Base-by-base conservation (phyloP, 2,113 vertebrate species). In the Phrynosoma platyrhinos region DNA sequence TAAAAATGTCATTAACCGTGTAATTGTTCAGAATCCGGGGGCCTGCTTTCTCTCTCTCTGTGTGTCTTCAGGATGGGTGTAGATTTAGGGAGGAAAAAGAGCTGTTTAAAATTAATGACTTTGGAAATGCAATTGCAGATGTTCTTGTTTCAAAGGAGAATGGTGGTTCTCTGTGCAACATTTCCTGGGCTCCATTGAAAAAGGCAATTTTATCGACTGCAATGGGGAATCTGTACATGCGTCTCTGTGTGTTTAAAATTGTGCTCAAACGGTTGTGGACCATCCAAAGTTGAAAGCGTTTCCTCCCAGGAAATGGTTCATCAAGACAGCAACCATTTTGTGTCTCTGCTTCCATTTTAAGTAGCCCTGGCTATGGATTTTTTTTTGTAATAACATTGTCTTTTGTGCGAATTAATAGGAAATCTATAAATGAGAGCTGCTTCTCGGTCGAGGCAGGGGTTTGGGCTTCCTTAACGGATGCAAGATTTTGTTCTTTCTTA, bases 291-390 rank as follows among this genome's bases (percentile, higher is more conserved):
- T 27, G 0, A 0, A 76, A 74, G 82, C 8, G 13, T 74, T 72
- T 66, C 21, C 72, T 1, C 58, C 58, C 58, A 85, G 88, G 25
- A 62, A 53, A 88, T 62, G 74, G 30, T 14, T n/a, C 42, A 83
- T 74, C 82, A 77, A 83, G 68, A 90, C 86, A 68, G 53, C 72
- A 75, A 90, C 90, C 71, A 72, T 69, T 88, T 88, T 82, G 40
- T 20, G 0, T 0, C 30, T 18, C 88, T 72, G 75, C 53, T 9
- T 66, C 55, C n/a, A 0, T 83, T 69, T 91, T 53, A 83, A 79
- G 30, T 23, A 87, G 69, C 71, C 0, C 0, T 87, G 64, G 20
- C 86, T 20, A 9, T 0, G 6, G 88, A 7, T n/a, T 90, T 42
- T 32, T 42, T 87, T 14, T 14, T 14, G 91, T 82, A 92, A 93